Evolutionary conservation across 1,140 invertebrate genomes (phyloP).

Genomic region (Drosophila jambulina): DNA sequence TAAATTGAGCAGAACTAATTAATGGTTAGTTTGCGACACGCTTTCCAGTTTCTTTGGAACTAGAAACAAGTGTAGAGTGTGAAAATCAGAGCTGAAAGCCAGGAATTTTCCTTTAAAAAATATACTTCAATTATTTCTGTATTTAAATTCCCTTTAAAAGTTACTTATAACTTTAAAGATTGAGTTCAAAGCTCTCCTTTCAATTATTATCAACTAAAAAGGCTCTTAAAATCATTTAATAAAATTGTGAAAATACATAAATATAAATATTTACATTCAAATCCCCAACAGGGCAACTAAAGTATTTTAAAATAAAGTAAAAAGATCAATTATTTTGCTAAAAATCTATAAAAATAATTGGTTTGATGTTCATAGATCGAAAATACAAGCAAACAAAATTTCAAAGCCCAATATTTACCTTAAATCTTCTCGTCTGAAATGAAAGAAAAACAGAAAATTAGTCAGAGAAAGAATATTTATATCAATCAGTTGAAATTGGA

Average conservation of each 20-base stretch:
- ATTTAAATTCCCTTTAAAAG: neutral
- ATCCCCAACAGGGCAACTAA: neutral
- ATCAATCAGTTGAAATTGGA: neutral
- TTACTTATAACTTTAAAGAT: neutral
- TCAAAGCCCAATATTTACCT: neutral
- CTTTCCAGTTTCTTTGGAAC: neutral
- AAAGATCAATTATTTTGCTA: neutral
- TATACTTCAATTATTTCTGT: neutral
- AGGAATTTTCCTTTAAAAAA: neutral
- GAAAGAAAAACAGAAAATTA: neutral
- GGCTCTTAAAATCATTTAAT: neutral
- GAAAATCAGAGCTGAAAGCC: no score
- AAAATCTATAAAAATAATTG: neutral
- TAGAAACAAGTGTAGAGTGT: neutral
- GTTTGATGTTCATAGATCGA: neutral
- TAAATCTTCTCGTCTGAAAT: neutral
- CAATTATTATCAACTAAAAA: neutral
- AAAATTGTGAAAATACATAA: neutral
- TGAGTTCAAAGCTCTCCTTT: neutral
- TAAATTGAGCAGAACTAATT: conserved; percentile 16
- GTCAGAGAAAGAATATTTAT: no score
- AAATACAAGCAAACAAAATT: neutral
- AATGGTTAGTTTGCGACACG: conserved; percentile 1
- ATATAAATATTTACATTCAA: neutral
- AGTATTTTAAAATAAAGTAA: neutral